Percentiles rank a stretch among this genome's conserved stretches.
Conservation (phyloP, 2,888 invertebrate genomes). For the Leistus spinibarbis region DNA sequence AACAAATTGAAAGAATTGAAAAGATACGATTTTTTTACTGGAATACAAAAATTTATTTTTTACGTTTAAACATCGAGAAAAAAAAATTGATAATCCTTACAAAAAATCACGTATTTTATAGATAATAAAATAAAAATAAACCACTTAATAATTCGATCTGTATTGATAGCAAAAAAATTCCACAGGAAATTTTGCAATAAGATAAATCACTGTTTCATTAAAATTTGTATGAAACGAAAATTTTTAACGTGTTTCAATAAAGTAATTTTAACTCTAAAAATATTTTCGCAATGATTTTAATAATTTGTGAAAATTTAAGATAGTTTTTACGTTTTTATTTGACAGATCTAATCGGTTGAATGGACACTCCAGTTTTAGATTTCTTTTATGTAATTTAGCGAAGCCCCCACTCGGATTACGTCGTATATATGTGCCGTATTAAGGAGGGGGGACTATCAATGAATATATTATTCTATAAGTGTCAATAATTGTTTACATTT, state of each 20-base stretch:
- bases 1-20: not conserved
- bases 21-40: not conserved
- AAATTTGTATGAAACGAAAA: no score
- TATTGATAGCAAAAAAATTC: not conserved
- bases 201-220: not conserved
- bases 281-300: no score
- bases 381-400: not conserved
- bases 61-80: not conserved
- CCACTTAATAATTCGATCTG: not conserved
- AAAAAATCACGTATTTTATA: not conserved
- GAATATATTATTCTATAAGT: not conserved
- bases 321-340: not conserved
- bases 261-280: no score
- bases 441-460: not conserved
- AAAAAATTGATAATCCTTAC: not conserved
- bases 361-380: constrained; percentile 4
- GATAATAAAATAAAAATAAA: not conserved
- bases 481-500: not conserved
- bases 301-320: no score
- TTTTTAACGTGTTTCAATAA: no score
- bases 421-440: not conserved
- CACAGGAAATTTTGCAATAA: not conserved
- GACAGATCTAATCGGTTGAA: constrained; percentile 1
- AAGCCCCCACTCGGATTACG: not conserved
- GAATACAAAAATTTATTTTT: not conserved